Evolutionary conservation across 2,888 invertebrate genomes (phyloP).

Genomic region (Kryphioiulus occultus): DNA sequence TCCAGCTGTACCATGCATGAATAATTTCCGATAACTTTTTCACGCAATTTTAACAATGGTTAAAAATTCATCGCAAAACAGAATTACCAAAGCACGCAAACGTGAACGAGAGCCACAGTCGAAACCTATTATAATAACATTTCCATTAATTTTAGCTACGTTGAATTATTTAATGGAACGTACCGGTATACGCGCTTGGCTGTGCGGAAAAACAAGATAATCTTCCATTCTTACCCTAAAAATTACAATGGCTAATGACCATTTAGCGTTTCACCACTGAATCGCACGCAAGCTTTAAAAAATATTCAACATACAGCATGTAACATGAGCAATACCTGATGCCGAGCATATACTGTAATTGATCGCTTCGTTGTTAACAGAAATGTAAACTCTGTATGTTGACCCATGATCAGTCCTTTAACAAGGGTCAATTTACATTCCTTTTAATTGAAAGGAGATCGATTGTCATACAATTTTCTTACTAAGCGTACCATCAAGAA

Average conservation of each 20-base stretch:
- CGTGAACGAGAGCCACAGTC: neutral
- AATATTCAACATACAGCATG: neutral
- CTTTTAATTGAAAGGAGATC: neutral
- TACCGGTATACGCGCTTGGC: neutral
- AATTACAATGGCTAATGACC: neutral
- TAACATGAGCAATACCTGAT: neutral
- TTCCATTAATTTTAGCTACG: neutral
- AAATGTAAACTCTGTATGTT: too few relatives aligned
- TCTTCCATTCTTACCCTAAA: neutral
- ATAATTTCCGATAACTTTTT: slow-evolving; percentile 7
- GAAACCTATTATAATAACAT: slow-evolving; percentile 11
- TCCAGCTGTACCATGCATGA: neutral
- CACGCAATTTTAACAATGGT: slow-evolving; percentile 3
- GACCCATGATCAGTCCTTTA: neutral
- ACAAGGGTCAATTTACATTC: neutral
- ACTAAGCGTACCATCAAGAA: too few relatives aligned
- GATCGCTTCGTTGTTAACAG: too few relatives aligned
- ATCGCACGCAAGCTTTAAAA: neutral
- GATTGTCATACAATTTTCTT: too few relatives aligned
- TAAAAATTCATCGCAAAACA: neutral
- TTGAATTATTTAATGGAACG: slow-evolving; percentile 10
- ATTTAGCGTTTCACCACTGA: neutral
- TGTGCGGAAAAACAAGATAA: slow-evolving; percentile 39
- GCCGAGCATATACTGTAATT: neutral
- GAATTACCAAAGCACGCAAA: neutral